Evolutionary conservation across 2,888 invertebrate species (phyloP).

Genomic region (Drosophila monieri): DNA sequence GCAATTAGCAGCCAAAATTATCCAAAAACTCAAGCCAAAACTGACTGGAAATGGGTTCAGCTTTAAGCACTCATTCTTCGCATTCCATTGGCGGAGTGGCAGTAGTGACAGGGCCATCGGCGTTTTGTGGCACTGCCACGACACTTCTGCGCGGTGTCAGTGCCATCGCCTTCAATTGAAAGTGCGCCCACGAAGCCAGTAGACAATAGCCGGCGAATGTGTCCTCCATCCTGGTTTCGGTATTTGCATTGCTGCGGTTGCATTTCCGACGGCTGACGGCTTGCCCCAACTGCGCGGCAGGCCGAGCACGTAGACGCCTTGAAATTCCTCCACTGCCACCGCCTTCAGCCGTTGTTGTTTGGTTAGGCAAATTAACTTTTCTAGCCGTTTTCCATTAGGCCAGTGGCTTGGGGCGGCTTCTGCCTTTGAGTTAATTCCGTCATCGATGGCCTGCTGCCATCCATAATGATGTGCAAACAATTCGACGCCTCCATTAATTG

Average conservation of each 20-base stretch:
- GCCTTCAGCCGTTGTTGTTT: conserved; percentile 50
- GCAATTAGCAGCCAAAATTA: conserved; percentile 50
- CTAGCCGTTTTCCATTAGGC: conserved; percentile 51
- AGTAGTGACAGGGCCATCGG: conserved; percentile 29
- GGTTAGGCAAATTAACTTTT: conserved; percentile 56
- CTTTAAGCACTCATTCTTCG: conserved; percentile 17
- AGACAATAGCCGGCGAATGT: conserved; percentile 17
- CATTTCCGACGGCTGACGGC: conserved; percentile 45
- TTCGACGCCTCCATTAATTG: conserved; percentile 30
- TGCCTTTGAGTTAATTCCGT: conserved; percentile 13
- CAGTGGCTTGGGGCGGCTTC: conserved; percentile 20
- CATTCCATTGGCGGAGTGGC: conserved; percentile 28
- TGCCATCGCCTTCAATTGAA: conserved; percentile 50
- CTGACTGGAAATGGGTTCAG: conserved; percentile 3
- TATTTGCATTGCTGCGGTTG: conserved; percentile 37
- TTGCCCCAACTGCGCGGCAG: conserved; percentile 21
- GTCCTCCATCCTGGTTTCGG: conserved; percentile 26
- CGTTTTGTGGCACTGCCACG: conserved; percentile 41
- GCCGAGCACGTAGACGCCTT: conserved; percentile 46
- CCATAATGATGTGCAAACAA: conserved; percentile 66
- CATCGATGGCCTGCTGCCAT: conserved; percentile 33
- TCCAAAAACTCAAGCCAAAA: conserved; percentile 19
- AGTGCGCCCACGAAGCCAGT: conserved; percentile 21
- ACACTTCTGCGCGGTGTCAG: conserved; percentile 6
- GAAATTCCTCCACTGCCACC: neutral